Evolutionary conservation across 2,797 vertebrate genomes (phyloP).

Genomic region (Erpetoichthys calabaricus): DNA sequence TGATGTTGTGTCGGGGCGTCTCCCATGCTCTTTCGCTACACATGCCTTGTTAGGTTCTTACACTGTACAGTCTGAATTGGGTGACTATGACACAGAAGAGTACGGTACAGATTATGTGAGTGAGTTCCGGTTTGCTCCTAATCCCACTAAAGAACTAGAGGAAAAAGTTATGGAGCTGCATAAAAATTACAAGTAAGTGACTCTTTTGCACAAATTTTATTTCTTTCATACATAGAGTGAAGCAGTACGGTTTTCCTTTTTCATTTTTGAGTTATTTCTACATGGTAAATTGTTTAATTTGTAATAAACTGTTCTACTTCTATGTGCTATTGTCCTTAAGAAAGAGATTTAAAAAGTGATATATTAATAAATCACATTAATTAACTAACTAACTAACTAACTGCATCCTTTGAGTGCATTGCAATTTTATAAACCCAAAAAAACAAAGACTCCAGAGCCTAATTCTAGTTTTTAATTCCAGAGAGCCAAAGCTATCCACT

Average conservation of each 20-base stretch:
- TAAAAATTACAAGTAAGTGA: constrained; percentile 82
- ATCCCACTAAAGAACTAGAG: constrained; percentile 89
- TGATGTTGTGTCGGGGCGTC: constrained; percentile 80
- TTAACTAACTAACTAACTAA: too few relatives aligned
- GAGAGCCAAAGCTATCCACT: too few relatives aligned
- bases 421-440: too few relatives aligned
- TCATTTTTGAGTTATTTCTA: background rate
- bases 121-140: constrained; percentile 84
- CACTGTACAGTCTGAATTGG: constrained; percentile 84
- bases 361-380: too few relatives aligned
- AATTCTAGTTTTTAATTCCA: too few relatives aligned
- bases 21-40: constrained; percentile 90
- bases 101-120: constrained; percentile 74
- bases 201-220: background rate
- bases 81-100: constrained; percentile 82
- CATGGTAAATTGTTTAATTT: too few relatives aligned
- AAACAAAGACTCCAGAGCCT: too few relatives aligned
- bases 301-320: too few relatives aligned
- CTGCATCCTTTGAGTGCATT: too few relatives aligned
- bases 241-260: background rate
- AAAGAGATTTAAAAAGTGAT: too few relatives aligned
- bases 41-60: constrained; percentile 85
- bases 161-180: constrained; percentile 90
- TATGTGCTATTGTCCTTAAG: too few relatives aligned
- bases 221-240: fast-evolving